A percentile compares a stretch with the other conserved stretches of the same genome.
Conservation (phyloP, 2,888 invertebrate species). For the Oxytorus armatus region DNA sequence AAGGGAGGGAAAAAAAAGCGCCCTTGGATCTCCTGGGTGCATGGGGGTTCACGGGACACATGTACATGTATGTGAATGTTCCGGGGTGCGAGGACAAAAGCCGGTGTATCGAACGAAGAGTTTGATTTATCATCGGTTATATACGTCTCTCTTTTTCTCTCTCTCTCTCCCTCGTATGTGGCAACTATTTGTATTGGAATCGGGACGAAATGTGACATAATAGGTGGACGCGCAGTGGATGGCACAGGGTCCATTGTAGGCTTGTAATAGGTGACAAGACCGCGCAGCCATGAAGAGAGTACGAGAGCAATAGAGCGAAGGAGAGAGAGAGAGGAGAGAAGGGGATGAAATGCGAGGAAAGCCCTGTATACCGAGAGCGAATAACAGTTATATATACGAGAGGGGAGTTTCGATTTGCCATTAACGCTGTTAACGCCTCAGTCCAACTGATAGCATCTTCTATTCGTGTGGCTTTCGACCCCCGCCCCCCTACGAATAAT, state of each 20-base stretch:
- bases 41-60: constrained; percentile 44
- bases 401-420: constrained; percentile 70
- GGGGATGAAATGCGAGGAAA: constrained; percentile 35
- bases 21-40: constrained; percentile 20
- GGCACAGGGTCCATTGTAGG: constrained; percentile 81
- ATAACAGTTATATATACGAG: constrained; percentile 63
- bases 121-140: constrained; percentile 82
- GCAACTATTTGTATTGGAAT: constrained; percentile 82
- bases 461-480: constrained; percentile 30
- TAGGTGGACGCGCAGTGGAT: constrained; percentile 80
- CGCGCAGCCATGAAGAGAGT: constrained; percentile 71
- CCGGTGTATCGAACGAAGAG: constrained; percentile 77
- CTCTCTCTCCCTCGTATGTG: constrained; percentile 39
- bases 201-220: constrained; percentile 84
- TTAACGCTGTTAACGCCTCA: constrained; percentile 68
- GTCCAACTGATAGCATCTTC: constrained; percentile 61
- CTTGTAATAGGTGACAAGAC: constrained; percentile 82
- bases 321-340: constrained; percentile 46
- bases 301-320: no score
- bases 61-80: constrained; percentile 40
- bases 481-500: no score
- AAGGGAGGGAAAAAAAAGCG: constrained; percentile 37
- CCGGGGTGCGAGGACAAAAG: constrained; percentile 71
- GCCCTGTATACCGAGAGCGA: constrained; percentile 64
- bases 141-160: constrained; percentile 30